Percentiles rank a stretch among this genome's conserved stretches.
Evolutionary conservation across 2,888 invertebrate genomes (phyloP).

Genomic region (Sphaerophoria taeniata): DNA sequence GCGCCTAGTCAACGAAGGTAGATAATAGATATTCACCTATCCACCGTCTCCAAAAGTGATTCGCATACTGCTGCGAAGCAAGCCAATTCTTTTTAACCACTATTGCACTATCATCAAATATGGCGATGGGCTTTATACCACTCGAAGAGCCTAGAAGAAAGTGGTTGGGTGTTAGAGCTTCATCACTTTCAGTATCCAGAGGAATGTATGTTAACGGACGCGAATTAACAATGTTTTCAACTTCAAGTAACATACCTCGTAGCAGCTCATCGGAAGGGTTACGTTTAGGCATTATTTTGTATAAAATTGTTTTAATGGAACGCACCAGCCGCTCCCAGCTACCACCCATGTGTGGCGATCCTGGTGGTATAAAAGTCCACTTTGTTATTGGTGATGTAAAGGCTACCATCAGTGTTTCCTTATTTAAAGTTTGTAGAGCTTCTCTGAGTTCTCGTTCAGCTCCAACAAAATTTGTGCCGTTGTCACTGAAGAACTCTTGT

Average conservation of each 20-base stretch:
- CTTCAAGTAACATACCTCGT: conserved; percentile 39
- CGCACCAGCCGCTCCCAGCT: conserved; percentile 64
- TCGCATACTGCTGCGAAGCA: conserved; percentile 35
- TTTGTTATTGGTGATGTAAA: conserved; percentile 47
- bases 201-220: conserved; percentile 46
- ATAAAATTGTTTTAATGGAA: conserved; percentile 61
- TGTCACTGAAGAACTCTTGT: too few relatives aligned
- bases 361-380: conserved; percentile 57
- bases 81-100: too few relatives aligned
- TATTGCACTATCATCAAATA: too few relatives aligned
- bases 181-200: conserved; percentile 44
- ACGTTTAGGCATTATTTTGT: conserved; percentile 43
- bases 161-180: conserved; percentile 74
- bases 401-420: conserved; percentile 43
- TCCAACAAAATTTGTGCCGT: too few relatives aligned
- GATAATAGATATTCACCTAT: conserved; percentile 72
- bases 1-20: conserved; percentile 66
- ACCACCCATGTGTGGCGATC: conserved; percentile 53
- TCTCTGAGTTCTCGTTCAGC: too few relatives aligned
- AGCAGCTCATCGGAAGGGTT: conserved; percentile 71
- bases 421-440: too few relatives aligned
- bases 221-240: conserved; percentile 69
- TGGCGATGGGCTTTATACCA: background rate
- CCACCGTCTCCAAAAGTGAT: conserved; percentile 74
- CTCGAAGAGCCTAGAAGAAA: conserved; percentile 62